Conservation (phyloP, 2,797 vertebrate species). For the Myotis pilosus region DNA sequence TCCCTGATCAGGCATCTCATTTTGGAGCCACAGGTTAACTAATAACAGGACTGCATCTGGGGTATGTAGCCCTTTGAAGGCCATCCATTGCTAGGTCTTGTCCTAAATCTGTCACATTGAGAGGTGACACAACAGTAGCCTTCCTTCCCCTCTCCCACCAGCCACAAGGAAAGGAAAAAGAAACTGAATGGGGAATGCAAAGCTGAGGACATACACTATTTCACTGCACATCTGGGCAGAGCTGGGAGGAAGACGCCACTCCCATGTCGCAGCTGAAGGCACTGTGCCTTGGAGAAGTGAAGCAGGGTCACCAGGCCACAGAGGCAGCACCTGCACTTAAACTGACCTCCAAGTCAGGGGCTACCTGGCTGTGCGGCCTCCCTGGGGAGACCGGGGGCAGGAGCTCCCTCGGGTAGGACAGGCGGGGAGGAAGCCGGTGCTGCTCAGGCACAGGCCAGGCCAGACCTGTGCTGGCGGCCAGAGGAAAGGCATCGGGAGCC, state of each 20-base stretch:
- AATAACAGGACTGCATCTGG: neutral
- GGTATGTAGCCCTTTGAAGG: neutral
- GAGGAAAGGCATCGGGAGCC: neutral
- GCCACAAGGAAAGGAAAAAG: neutral
- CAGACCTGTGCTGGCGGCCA: neutral
- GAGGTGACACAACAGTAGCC: neutral
- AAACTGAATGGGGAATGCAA: neutral
- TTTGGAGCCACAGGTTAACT: neutral
- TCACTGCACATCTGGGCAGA: neutral
- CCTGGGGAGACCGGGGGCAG: neutral
- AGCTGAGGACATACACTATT: neutral
- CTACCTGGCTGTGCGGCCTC: neutral
- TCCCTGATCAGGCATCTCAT: neutral
- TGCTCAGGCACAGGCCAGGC: rapidly evolving
- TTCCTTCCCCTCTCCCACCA: neutral
- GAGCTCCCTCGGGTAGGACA: neutral
- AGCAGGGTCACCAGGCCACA: neutral
- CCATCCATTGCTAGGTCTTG: neutral
- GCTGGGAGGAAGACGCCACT: neutral
- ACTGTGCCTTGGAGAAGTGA: neutral
- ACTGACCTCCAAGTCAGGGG: neutral
- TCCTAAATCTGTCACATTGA: neutral
- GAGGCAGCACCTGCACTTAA: neutral
- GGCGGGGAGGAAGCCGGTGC: neutral
- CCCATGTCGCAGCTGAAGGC: neutral